phyloP scores from a whole-genome alignment of 37 sponge, comb jelly and placozoan species.

The Amphimedon queenslandica region DNA sequence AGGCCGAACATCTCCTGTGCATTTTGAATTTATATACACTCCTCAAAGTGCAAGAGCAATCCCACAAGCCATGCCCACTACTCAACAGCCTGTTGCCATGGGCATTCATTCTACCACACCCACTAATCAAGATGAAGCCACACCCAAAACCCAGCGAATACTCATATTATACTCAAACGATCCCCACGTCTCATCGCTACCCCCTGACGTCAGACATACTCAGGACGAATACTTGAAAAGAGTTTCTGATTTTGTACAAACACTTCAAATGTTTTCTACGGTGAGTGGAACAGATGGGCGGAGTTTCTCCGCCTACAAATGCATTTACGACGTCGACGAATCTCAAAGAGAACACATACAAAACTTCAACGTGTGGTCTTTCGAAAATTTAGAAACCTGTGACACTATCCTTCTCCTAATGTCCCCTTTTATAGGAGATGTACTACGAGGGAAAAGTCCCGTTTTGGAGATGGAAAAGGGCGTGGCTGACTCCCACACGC shows the following conservation, averaged over 20 bases:
- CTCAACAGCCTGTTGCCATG: too few species aligned
- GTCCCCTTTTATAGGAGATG: not conserved
- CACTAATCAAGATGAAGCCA: too few species aligned
- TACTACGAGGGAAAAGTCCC: not conserved
- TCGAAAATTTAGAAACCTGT: not conserved
- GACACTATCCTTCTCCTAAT: not conserved
- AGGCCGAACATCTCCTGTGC: too few species aligned
- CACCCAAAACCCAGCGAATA: too few species aligned
- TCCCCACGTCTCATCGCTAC: not conserved
- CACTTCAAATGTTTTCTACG: not conserved
- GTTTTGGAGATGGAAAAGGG: slow-evolving; percentile 20
- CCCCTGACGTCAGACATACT: not conserved
- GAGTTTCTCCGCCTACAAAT: not conserved
- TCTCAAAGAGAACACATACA: not conserved
- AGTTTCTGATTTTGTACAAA: not conserved
- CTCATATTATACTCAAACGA: too few species aligned
- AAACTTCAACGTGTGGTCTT: not conserved
- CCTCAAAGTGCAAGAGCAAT: too few species aligned
- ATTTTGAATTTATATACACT: too few species aligned
- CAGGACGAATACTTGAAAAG: not conserved
- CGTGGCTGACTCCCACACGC: not conserved
- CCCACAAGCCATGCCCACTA: too few species aligned
- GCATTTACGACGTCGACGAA: not conserved
- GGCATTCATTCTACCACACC: too few species aligned
- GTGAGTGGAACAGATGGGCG: not conserved